Percentiles rank a stretch among this genome's conserved stretches.
phyloP scores from a whole-genome alignment of 2,113 vertebrate genomes.

The Charadrius vociferus region DNA sequence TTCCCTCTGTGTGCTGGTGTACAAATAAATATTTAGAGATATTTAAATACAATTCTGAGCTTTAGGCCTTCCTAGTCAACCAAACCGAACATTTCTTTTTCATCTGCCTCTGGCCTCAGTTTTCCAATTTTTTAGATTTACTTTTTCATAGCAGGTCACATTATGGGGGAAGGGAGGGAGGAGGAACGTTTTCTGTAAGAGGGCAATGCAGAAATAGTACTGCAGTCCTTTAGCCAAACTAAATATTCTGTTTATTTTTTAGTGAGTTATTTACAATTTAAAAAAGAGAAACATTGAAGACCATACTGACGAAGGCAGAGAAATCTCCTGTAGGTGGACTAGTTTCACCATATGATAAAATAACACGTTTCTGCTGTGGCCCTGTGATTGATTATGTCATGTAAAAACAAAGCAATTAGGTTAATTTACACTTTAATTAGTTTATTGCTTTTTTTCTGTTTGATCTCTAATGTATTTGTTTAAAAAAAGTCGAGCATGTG shows the following conservation, averaged over 20 bases:
- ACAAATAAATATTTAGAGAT: background rate
- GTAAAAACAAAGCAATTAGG: conserved; percentile 29
- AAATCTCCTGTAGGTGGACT: background rate
- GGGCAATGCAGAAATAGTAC: background rate
- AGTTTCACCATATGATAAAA: background rate
- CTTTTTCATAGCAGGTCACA: background rate
- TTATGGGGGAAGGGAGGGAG: background rate
- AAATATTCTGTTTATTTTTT: background rate
- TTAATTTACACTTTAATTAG: conserved; percentile 49
- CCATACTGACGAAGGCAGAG: background rate
- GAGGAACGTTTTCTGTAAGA: background rate
- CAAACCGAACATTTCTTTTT: background rate
- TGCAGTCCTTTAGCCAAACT: background rate
- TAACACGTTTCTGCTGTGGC: background rate
- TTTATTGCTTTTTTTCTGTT: conserved; percentile 31
- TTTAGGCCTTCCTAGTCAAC: background rate
- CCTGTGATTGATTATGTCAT: conserved; percentile 2
- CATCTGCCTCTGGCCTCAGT: background rate
- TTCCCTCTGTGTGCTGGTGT: background rate
- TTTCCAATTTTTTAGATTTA: background rate
- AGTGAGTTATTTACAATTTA: background rate
- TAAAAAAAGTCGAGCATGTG: background rate
- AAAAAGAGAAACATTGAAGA: background rate
- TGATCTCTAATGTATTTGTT: background rate
- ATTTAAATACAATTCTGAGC: background rate